Evolutionary conservation across 1,140 invertebrate genomes (phyloP).

Genomic region (Mylabris phalerata): DNA sequence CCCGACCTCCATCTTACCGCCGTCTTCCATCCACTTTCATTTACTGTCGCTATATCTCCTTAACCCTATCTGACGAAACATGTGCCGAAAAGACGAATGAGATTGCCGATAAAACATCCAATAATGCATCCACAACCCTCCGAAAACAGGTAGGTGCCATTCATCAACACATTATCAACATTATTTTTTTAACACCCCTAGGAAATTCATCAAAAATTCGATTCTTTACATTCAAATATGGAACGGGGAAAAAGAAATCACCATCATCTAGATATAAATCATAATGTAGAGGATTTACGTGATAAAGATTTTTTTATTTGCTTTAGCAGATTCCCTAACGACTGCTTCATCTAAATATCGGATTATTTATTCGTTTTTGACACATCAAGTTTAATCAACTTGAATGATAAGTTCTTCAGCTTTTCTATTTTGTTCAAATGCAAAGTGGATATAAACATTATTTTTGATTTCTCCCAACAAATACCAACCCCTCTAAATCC

Average conservation of each 20-base stretch:
- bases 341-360: slow-evolving; percentile 33
- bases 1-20: slow-evolving; percentile 21
- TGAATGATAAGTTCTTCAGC: slow-evolving; percentile 30
- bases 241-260: too few relatives aligned
- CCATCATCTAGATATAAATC: too few relatives aligned
- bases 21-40: slow-evolving; percentile 31
- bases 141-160: too few relatives aligned
- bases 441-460: slow-evolving; percentile 31
- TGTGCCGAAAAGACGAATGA: slow-evolving; percentile 24
- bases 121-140: slow-evolving; percentile 11
- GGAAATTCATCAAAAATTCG: too few relatives aligned
- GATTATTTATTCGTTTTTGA: slow-evolving; percentile 35
- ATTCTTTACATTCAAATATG: too few relatives aligned
- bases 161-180: too few relatives aligned
- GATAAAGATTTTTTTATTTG: background rate
- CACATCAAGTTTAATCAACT: slow-evolving; percentile 32
- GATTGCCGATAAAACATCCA: slow-evolving; percentile 26
- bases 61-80: slow-evolving; percentile 19
- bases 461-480: slow-evolving; percentile 22
- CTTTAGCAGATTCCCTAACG: slow-evolving; percentile 23
- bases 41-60: slow-evolving; percentile 27
- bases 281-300: too few relatives aligned
- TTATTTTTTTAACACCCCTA: too few relatives aligned
- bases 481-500: background rate
- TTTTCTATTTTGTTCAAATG: too few relatives aligned